These are phyloP conservation scores for Hydriomena furcata DNA, from an alignment of 2,888 invertebrate species.

Conservation along the genomic window DNA sequence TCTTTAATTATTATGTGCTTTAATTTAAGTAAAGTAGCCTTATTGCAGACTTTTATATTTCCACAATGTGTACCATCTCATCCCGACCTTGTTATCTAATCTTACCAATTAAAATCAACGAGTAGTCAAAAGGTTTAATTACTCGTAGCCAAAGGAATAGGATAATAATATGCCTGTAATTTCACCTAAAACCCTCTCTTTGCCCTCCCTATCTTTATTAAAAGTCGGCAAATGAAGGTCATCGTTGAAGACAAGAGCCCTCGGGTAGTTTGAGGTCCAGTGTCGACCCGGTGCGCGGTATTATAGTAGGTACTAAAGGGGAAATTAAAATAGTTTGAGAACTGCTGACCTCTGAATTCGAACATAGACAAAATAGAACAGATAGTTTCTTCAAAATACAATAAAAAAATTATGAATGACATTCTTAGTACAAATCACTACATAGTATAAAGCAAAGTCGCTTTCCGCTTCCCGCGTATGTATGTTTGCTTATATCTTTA, in stretches of 20 bases:
- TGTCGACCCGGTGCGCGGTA: background rate
- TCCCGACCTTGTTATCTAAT: background rate
- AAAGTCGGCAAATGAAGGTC: slow-evolving; percentile 25
- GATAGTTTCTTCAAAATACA: background rate
- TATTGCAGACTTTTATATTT: background rate
- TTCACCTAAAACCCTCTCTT: background rate
- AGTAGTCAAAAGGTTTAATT: slow-evolving; percentile 5
- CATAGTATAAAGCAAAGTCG: no score
- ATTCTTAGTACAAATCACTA: no score
- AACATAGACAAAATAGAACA: background rate
- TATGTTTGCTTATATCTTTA: no score
- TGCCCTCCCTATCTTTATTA: slow-evolving; percentile 25
- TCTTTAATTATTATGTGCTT: no score
- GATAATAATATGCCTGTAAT: slow-evolving; percentile 10
- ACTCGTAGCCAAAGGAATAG: slow-evolving; percentile 1
- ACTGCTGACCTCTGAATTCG: slow-evolving; percentile 16
- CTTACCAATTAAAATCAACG: background rate
- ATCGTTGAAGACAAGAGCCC: slow-evolving; percentile 9
- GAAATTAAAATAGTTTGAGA: slow-evolving; percentile 34
- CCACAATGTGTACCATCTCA: background rate
- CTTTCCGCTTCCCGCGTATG: no score
- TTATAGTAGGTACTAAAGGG: no score
- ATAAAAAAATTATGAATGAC: no score
- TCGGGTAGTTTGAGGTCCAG: slow-evolving; percentile 14
- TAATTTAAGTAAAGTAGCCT: no score